Percentiles rank a stretch among this genome's conserved stretches.
Evolutionary conservation across 2,888 invertebrate species (phyloP).

Genomic region (Chalcis sispes): DNA sequence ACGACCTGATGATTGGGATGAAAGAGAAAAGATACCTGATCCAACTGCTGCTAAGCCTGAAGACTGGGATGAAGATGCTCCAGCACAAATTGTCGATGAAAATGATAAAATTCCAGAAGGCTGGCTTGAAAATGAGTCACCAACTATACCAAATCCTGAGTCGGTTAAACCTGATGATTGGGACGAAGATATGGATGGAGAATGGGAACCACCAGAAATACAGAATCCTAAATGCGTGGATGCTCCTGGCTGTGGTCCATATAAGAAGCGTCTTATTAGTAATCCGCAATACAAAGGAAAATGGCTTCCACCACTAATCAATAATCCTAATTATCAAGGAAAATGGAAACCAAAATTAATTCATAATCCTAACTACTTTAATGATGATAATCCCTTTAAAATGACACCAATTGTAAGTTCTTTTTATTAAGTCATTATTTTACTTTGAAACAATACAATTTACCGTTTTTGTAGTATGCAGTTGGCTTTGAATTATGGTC

Average conservation of each 20-base stretch:
- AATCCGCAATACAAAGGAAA: conserved; percentile 96
- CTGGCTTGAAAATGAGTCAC: conserved; percentile 95
- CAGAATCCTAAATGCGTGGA: conserved; percentile 90
- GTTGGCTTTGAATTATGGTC: conserved; percentile 99
- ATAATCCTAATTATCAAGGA: conserved; percentile 96
- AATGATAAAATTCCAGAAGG: conserved; percentile 90
- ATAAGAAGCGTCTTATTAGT: conserved; percentile 89
- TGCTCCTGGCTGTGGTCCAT: conserved; percentile 92
- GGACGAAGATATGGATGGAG: conserved; percentile 99
- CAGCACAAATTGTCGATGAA: conserved; percentile 91
- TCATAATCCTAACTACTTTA: conserved; percentile 94
- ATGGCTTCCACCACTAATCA: conserved; percentile 93
- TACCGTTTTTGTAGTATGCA: conserved; percentile 82
- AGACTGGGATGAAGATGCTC: conserved; percentile 98
- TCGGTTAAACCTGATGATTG: conserved; percentile 95
- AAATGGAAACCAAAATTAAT: conserved; percentile 94
- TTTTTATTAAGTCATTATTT: conserved; percentile 16
- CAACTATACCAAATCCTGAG: conserved; percentile 90
- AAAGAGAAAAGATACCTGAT: conserved; percentile 93
- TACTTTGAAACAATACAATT: conserved; percentile 26
- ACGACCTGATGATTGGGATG: conserved; percentile 97
- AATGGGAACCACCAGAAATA: conserved; percentile 97
- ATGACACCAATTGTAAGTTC: conserved; percentile 93
- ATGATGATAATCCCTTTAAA: conserved; percentile 91
- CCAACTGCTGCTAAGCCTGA: conserved; percentile 92